Conservation (phyloP, 2,888 invertebrate genomes). For the Slavum lentiscoides region DNA sequence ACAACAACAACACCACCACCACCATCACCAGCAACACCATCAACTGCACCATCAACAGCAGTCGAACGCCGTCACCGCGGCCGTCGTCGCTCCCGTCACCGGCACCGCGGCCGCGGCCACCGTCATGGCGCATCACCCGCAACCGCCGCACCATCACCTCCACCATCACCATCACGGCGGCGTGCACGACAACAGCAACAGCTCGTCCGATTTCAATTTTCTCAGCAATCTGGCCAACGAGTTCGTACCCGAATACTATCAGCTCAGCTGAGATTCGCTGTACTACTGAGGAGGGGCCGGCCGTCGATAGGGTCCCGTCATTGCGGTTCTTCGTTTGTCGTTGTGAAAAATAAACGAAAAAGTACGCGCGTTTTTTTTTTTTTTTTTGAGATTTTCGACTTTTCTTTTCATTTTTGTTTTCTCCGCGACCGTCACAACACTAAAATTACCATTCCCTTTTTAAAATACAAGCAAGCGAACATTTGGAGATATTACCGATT, state of each 20-base stretch:
- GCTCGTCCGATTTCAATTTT: slow-evolving; percentile 93
- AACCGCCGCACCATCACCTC: background rate
- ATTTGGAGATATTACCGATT: too few relatives aligned
- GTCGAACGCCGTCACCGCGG: background rate
- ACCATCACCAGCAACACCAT: slow-evolving; percentile 18
- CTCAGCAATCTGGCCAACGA: slow-evolving; percentile 89
- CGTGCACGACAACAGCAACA: slow-evolving; percentile 76
- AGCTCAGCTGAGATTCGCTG: slow-evolving; percentile 65
- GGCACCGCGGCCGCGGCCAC: slow-evolving; percentile 59
- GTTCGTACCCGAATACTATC: slow-evolving; percentile 87
- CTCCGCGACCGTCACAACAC: too few relatives aligned
- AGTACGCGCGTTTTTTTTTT: too few relatives aligned
- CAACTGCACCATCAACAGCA: slow-evolving; percentile 8
- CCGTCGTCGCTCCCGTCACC: slow-evolving; percentile 57
- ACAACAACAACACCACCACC: slow-evolving; percentile 12
- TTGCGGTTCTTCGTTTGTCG: background rate
- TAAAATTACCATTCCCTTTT: too few relatives aligned
- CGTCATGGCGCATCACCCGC: slow-evolving; percentile 55
- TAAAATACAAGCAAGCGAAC: too few relatives aligned
- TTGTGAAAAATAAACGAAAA: too few relatives aligned
- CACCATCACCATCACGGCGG: slow-evolving; percentile 35
- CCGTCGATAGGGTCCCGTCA: too few relatives aligned
- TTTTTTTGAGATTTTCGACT: too few relatives aligned
- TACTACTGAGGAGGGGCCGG: background rate
- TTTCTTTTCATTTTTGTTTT: too few relatives aligned